Base-by-base conservation (phyloP, 2,888 invertebrate species). In the Microplitis deprimator region DNA sequence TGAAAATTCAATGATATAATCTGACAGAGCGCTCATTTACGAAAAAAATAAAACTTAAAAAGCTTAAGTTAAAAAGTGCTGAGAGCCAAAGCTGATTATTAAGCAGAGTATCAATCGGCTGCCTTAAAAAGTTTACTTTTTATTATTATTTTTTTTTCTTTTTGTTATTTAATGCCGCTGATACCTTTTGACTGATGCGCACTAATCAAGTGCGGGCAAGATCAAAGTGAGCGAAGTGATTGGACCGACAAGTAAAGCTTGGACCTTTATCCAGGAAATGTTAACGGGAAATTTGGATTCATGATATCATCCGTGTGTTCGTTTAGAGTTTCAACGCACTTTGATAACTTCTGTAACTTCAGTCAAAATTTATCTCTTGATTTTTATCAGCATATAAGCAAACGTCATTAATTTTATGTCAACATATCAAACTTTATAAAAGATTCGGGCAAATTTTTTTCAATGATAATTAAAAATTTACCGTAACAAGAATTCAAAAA, bases 141-240 rank as follows among this genome's bases (percentile, higher is more conserved):
- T 67, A 38, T 67, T 38, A 38, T 17, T 4, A 2, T 13, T 67
- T 29, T 38, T 65, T 67, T 67, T 67, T 17, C 13, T 67, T 67
- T 29, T 39, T 38, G 8, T 67, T 17, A n/a, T 67, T 67, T 67
- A 67, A 67, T 67, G n/a, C 67, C 10, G 39, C 29, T 67, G 67
- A 29, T 67, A 67, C 38, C 13, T 67, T 67, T 67, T 39, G 71
- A 5, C 61, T 39, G 60, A 71, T 71, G n/a, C 50, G 50, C 70
- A 67, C 41, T 10, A 65, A 65, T 65, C 65, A 67, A 29, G 7
- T n/a, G n/a, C 29, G n/a, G n/a, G 20, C 6, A 71, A 70, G 70
- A 75, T 75, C 64, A 75, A 75, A 75, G 75, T 13, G 68, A 50
- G 8, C 13, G 50, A 65, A 67, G 38, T 59, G 39, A 10, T 50